phyloP scores from a whole-genome alignment of 2,888 invertebrate species.

The Sinelater perroti region DNA sequence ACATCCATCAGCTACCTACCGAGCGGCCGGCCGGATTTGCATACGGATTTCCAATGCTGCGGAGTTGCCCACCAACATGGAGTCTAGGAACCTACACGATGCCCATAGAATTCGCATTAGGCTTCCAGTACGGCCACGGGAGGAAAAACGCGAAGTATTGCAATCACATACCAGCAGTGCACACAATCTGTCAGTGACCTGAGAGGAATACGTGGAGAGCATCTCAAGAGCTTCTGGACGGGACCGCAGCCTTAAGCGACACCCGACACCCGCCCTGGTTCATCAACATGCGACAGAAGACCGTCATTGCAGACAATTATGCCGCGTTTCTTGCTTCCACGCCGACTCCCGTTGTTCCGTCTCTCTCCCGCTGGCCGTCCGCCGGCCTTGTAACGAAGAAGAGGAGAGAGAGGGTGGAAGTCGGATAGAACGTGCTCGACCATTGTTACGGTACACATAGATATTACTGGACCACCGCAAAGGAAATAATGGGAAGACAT shows the following conservation, averaged over 20 bases:
- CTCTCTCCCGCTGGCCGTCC: constrained; percentile 4
- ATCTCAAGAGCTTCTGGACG: constrained; percentile 39
- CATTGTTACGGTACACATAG: constrained; percentile 35
- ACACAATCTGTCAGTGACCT: constrained; percentile 56
- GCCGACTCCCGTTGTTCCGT: constrained; percentile 13
- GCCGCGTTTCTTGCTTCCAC: constrained; percentile 29
- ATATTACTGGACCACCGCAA: constrained; percentile 33
- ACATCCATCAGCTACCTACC: too few species aligned
- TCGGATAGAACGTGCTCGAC: constrained; percentile 15
- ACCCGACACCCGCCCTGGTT: constrained; percentile 40
- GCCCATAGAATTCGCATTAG: constrained; percentile 46
- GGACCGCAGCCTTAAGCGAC: constrained; percentile 28
- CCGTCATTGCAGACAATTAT: constrained; percentile 38
- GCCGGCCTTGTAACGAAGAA: constrained; percentile 7
- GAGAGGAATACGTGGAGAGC: constrained; percentile 52
- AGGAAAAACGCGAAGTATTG: constrained; percentile 47
- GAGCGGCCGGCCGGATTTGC: too few species aligned
- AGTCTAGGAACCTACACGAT: not conserved
- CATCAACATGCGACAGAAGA: constrained; percentile 40
- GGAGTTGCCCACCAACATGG: constrained; percentile 14
- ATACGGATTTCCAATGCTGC: too few species aligned
- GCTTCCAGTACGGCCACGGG: constrained; percentile 42
- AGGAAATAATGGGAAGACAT: constrained; percentile 35
- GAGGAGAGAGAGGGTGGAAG: constrained; percentile 3
- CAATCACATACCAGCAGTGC: constrained; percentile 53